Conservation (phyloP, 2,888 invertebrate genomes). For the Hymenopus coronatus region DNA sequence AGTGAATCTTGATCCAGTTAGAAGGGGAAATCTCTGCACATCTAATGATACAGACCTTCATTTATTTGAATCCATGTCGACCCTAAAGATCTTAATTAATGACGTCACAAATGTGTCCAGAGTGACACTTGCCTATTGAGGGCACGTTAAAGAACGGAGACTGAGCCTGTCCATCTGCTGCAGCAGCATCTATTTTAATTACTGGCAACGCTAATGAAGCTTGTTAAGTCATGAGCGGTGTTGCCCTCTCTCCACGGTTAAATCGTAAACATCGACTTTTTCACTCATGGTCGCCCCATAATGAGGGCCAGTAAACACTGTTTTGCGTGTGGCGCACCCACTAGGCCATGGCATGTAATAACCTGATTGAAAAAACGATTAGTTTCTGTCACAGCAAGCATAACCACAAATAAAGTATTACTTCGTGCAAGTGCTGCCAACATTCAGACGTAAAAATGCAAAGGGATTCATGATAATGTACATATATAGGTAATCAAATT, state of each 20-base stretch:
- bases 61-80: neutral
- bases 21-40: too few species aligned
- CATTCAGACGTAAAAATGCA: neutral
- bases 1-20: too few species aligned
- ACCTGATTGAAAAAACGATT: neutral
- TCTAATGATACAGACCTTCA: too few species aligned
- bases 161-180: neutral
- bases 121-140: neutral
- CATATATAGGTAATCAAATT: neutral
- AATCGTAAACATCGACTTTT: neutral
- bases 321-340: neutral
- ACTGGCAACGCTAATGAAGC: neutral
- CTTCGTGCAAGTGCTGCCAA: neutral
- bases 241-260: neutral
- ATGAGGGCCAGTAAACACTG: neutral
- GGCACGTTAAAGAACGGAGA: too few species aligned
- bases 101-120: neutral
- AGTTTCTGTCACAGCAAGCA: neutral
- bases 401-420: neutral
- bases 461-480: neutral
- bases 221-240: neutral
- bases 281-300: neutral
- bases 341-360: neutral
- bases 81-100: neutral
- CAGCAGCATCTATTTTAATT: neutral